Evolutionary conservation across 2,113 vertebrate species (phyloP).

Genomic region (Lasiurus cinereus): DNA sequence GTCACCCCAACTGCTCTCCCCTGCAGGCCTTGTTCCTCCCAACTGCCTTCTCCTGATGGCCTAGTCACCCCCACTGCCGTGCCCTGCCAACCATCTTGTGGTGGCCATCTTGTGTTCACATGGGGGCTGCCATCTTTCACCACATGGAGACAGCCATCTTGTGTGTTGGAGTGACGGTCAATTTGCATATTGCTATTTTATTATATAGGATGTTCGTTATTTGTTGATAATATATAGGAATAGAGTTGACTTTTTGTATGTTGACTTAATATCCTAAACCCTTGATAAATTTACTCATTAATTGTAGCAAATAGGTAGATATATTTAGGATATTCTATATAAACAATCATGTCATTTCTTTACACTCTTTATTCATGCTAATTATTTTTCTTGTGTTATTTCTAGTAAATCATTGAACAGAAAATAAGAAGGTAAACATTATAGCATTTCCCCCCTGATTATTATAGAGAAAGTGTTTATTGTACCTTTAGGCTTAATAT

Average conservation of each 20-base stretch:
- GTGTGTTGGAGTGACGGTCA: too few relatives aligned
- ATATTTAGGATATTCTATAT: background rate
- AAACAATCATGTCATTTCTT: background rate
- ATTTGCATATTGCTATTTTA: too few relatives aligned
- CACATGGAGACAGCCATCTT: too few relatives aligned
- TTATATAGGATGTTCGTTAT: background rate
- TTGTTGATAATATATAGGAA: background rate
- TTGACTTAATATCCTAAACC: background rate
- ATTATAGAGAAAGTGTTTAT: accelerated
- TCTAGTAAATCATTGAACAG: background rate
- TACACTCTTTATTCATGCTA: background rate
- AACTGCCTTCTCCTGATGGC: too few relatives aligned
- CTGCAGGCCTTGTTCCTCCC: too few relatives aligned
- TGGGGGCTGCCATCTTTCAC: too few relatives aligned
- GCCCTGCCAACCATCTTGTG: too few relatives aligned
- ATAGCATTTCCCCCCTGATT: background rate
- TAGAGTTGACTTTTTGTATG: background rate
- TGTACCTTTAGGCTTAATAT: background rate
- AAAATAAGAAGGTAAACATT: background rate
- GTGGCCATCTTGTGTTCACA: too few relatives aligned
- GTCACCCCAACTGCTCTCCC: too few relatives aligned
- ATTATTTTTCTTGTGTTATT: background rate
- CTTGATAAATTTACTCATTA: background rate
- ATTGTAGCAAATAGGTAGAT: background rate
- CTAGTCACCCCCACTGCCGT: too few relatives aligned